A percentile compares a stretch with the other conserved stretches of the same genome.
phyloP scores from a whole-genome alignment of 1,140 invertebrate genomes.

The Bombus sibiricus region DNA sequence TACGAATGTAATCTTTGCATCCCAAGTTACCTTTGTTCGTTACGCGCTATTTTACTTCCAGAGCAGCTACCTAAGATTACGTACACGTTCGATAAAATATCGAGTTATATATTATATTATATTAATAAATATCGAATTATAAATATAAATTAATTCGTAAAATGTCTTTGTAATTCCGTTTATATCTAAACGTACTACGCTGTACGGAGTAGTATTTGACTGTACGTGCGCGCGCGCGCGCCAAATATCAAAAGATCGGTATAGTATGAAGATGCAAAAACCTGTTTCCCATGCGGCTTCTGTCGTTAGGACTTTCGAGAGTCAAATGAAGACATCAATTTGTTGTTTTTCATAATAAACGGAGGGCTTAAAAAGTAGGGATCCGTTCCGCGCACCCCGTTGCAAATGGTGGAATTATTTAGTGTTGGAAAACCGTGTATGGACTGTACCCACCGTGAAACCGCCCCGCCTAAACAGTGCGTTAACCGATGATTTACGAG shows the following conservation, averaged over 20 bases:
- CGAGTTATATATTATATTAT: too few relatives aligned
- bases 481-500: constrained; percentile 82
- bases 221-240: too few relatives aligned
- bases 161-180: too few relatives aligned
- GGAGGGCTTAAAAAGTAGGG: constrained; percentile 38
- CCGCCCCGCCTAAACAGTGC: constrained; percentile 82
- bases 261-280: background rate
- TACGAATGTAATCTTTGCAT: too few relatives aligned
- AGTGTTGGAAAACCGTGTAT: constrained; percentile 76
- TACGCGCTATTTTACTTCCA: too few relatives aligned
- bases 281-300: background rate
- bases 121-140: too few relatives aligned
- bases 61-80: too few relatives aligned
- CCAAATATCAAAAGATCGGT: background rate
- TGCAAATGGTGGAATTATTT: constrained; percentile 81
- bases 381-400: constrained; percentile 61
- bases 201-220: too few relatives aligned
- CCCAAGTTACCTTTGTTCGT: too few relatives aligned
- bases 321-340: constrained; percentile 54
- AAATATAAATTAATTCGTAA: too few relatives aligned
- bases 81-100: too few relatives aligned
- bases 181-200: too few relatives aligned
- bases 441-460: constrained; percentile 82
- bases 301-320: background rate
- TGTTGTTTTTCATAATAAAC: constrained; percentile 39